Evolutionary conservation across 2,113 vertebrate species (phyloP), one percentile per base, ranked within the genome.

Genomic region (Lonchura striata): DNA sequence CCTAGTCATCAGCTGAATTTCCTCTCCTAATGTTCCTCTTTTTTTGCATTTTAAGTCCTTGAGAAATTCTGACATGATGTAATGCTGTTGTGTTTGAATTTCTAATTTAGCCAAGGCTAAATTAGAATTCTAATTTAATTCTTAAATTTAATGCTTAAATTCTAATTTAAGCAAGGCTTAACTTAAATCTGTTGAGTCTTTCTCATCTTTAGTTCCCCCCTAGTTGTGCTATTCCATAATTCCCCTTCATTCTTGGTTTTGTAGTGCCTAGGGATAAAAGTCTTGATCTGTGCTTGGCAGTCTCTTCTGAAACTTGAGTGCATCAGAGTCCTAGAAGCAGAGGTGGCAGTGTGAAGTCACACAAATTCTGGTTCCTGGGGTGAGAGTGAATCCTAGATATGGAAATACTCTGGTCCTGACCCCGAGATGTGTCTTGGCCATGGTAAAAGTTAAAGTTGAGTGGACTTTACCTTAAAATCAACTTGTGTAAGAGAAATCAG

Each of bases 361-460:
- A 28, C 4, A 59, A 47, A 20, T 69, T 3, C 35, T 80, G 20
- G 2, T 42, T 69, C 6, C 33, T 28, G 47, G 30, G 15, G 13
- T 30, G 53, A 15, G 1, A 39, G 25, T 25, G n/a, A 56, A 44
- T 57, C 52, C n/a, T n/a, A 10, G 8, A 13, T 6, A 27, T 1
- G 54, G 21, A 52, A 70, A 64, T 28, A 3, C 7, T 1, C 0
- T 49, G 30, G 2, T 47, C 9, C 2, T 59, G 28, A 16, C 25
- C n/a, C n/a, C 61, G 63, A 24, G 15, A 25, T n/a, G 15, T 41
- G 86, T 9, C 50, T 11, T 15, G 31, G 11, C 16, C 42, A 47
- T 2, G 21, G 42, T 3, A 8, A 19, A 44, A 57, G 31, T 27
- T 53, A 1, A 77, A 46, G 5, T 7, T 76, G 7, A 23, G 4